Base-by-base conservation (phyloP, 2,888 invertebrate genomes). In the Leucoma salicis region DNA sequence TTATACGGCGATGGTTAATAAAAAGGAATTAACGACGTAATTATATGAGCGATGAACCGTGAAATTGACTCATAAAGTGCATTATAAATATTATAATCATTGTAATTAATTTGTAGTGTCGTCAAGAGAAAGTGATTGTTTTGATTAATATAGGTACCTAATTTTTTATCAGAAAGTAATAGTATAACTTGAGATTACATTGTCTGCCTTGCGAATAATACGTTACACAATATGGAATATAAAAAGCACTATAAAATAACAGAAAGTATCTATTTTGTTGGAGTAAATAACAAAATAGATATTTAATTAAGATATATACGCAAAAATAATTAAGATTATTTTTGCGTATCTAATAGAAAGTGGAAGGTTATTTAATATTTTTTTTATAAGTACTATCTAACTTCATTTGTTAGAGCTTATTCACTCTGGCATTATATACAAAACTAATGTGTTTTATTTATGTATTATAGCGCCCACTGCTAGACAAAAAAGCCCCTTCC, bases 11-110 rank as follows among this genome's bases (percentile, higher is more conserved):
- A n/a, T n/a, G n/a, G n/a, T n/a, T 13, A 42, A 36, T 50, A 50
- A 50, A 55, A 50, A 48, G 45, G 44, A 29, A 50, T 49, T 55
- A 55, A 59, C 42, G 45, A 45, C 25, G 37, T 32, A 54, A 43
- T 59, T 49, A 46, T 48, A 49, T 37, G 46, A 28, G 25, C 36
- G 34, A 29, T 44, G 44, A 49, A 50, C 63, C 39, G 47, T 31
- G 37, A 46, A 55, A 55, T 52, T 49, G 28, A 40, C 34, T 46
- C 42, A 46, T 40, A 39, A 42, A 28, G 29, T 41, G 16, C 13
- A 40, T 40, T 15, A 41, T 47, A 37, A 48, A 39, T 33, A 42
- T 45, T 42, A 41, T 47, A 37, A 48, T 40, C 35, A 42, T 45
- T 42, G 29, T 27, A 41, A 31, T 31, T 40, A 12, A 21, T n/a